Evolutionary conservation across 2,888 invertebrate species (phyloP).

Genomic region (Chloroclysta siterata): DNA sequence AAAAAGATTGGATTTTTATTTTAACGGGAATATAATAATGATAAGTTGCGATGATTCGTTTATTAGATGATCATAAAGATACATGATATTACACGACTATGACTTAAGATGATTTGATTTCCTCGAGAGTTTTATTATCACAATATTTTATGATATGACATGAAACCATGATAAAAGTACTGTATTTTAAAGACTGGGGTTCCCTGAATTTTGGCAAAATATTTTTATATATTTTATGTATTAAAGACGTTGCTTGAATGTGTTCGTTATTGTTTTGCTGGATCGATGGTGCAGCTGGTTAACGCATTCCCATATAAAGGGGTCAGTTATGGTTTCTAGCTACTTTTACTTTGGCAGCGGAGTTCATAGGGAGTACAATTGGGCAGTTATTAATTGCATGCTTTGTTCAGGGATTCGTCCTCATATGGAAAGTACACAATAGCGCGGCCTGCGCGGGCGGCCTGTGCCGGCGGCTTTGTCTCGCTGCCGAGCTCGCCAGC

Average conservation of each 20-base stretch:
- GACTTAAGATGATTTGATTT: slow-evolving; percentile 11
- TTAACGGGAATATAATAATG: slow-evolving; percentile 40
- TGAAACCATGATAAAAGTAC: neutral
- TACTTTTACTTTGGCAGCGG: no score
- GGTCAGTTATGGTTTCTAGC: no score
- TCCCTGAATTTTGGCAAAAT: neutral
- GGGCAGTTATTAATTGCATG: no score
- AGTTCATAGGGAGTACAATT: no score
- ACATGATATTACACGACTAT: slow-evolving; percentile 7
- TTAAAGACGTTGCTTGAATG: neutral
- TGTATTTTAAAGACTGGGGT: neutral
- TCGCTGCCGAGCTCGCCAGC: slow-evolving; percentile 26
- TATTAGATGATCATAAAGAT: slow-evolving; percentile 18
- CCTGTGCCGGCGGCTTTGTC: slow-evolving; percentile 11
- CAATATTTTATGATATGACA: slow-evolving; percentile 1
- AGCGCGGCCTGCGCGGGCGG: slow-evolving; percentile 25
- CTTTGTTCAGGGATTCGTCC: slow-evolving; percentile 24
- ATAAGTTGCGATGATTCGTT: slow-evolving; percentile 29
- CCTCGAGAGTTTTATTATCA: neutral
- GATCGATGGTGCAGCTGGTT: no score
- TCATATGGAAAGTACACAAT: slow-evolving; percentile 32
- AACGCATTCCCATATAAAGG: no score
- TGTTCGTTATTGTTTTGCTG: no score
- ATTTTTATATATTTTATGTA: neutral
- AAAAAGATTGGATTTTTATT: slow-evolving; percentile 46